A percentile compares a stretch with the other conserved stretches of the same genome.
phyloP scores from a whole-genome alignment of 2,888 invertebrate genomes.

The Tetragnatha montana region DNA sequence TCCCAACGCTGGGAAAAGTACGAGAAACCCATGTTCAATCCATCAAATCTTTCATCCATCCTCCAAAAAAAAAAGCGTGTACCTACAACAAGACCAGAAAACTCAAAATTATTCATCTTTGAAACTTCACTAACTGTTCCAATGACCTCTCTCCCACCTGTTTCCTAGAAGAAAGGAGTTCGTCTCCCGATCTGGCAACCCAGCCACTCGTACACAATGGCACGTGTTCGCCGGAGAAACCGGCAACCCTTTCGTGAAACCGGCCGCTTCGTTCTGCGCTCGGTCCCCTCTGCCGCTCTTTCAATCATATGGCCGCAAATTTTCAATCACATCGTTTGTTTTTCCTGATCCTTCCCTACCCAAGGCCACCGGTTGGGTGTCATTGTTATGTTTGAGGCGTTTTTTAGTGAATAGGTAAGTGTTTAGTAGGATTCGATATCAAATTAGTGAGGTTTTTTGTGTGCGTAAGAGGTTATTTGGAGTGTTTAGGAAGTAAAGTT shows the following conservation, averaged over 20 bases:
- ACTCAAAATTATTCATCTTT: neutral
- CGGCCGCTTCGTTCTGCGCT: constrained; percentile 37
- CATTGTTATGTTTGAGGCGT: constrained; percentile 20
- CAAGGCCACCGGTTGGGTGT: constrained; percentile 46
- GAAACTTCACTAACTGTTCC: neutral
- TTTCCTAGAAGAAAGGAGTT: neutral
- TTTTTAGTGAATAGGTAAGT: constrained; percentile 53
- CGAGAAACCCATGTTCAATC: no score
- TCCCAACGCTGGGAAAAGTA: no score
- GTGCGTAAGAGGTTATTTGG: neutral
- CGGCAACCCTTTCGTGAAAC: constrained; percentile 50
- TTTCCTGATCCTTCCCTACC: constrained; percentile 38
- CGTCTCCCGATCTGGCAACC: neutral
- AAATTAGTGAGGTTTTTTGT: neutral
- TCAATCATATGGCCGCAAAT: constrained; percentile 55
- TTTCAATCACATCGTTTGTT: constrained; percentile 62
- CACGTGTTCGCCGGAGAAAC: constrained; percentile 46
- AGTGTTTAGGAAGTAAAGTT: neutral
- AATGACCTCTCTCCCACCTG: neutral
- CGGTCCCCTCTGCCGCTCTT: constrained; percentile 29
- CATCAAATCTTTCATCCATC: no score
- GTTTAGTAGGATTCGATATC: constrained; percentile 1
- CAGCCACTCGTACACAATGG: constrained; percentile 34
- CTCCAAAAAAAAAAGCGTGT: no score
- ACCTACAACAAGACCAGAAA: neutral